A percentile compares a stretch with the other conserved stretches of the same genome.
Evolutionary conservation across 1,140 invertebrate species (phyloP).

Genomic region (Drosophila lacertosa): DNA sequence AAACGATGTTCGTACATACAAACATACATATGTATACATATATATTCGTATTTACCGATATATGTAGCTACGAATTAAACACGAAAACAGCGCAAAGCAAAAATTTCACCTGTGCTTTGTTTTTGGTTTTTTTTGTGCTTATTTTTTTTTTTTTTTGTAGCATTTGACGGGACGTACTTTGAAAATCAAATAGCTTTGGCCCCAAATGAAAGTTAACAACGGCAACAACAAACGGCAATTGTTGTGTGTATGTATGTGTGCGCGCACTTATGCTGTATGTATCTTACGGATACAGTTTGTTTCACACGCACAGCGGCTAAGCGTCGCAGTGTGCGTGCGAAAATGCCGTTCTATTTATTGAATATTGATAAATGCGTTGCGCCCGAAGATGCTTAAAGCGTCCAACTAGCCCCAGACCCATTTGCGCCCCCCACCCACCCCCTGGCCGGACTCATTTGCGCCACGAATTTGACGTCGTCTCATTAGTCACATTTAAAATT

Average conservation of each 20-base stretch:
- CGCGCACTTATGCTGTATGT: slow-evolving; percentile 21
- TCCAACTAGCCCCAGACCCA: slow-evolving; percentile 18
- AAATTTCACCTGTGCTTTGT: slow-evolving; percentile 62
- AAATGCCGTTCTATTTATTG: slow-evolving; percentile 63
- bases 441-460: slow-evolving; percentile 48
- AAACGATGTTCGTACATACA: slow-evolving; percentile 64
- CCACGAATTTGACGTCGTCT: slow-evolving; percentile 79
- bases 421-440: neutral
- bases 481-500: slow-evolving; percentile 83
- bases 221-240: slow-evolving; percentile 63
- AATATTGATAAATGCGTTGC: slow-evolving; percentile 64
- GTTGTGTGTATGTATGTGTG: slow-evolving; percentile 31
- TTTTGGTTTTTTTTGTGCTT: slow-evolving; percentile 4
- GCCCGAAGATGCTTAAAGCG: slow-evolving; percentile 28
- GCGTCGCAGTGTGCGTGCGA: slow-evolving; percentile 51
- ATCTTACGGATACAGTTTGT: slow-evolving; percentile 47
- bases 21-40: too few species aligned
- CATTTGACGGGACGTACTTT: slow-evolving; percentile 66
- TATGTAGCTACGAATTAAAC: slow-evolving; percentile 71
- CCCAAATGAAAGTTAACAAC: slow-evolving; percentile 70
- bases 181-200: slow-evolving; percentile 72
- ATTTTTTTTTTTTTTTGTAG: slow-evolving; percentile 20
- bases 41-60: slow-evolving; percentile 46
- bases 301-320: slow-evolving; percentile 39
- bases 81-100: slow-evolving; percentile 62